phyloP scores from a whole-genome alignment of 2,113 vertebrate genomes.

The Protobothrops flavoviridis region DNA sequence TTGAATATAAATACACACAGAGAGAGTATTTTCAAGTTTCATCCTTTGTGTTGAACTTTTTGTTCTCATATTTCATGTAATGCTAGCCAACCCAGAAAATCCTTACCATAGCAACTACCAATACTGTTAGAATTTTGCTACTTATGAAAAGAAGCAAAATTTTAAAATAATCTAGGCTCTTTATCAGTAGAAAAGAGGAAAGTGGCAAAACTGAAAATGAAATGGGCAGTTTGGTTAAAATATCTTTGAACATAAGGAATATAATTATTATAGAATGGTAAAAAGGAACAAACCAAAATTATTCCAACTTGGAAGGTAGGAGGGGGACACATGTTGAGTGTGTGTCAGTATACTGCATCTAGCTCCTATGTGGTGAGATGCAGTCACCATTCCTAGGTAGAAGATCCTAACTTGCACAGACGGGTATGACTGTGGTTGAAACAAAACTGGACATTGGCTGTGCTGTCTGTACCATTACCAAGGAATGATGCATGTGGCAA shows the following conservation, averaged over 20 bases:
- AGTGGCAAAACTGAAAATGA: constrained; percentile 20
- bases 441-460: not conserved
- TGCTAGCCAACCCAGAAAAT: constrained; percentile 40
- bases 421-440: not conserved
- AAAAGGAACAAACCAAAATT: not conserved
- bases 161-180: constrained; percentile 31
- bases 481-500: not conserved
- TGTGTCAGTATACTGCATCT: not conserved
- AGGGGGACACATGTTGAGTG: too few species aligned
- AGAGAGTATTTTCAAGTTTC: constrained; percentile 28
- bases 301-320: not conserved
- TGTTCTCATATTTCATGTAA: constrained; percentile 30
- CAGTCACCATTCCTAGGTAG: not conserved
- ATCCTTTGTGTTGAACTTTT: constrained; percentile 15
- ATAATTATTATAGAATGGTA: constrained; percentile 35
- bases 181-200: constrained; percentile 4
- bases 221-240: not conserved
- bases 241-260: constrained; percentile 13
- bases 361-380: not conserved
- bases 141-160: constrained; percentile 35
- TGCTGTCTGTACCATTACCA: not conserved
- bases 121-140: constrained; percentile 50
- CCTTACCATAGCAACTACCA: constrained; percentile 66
- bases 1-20: not conserved
- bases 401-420: too few species aligned